Conservation (phyloP, 2,888 invertebrate genomes). For the Aporophyla lueneburgensis region DNA sequence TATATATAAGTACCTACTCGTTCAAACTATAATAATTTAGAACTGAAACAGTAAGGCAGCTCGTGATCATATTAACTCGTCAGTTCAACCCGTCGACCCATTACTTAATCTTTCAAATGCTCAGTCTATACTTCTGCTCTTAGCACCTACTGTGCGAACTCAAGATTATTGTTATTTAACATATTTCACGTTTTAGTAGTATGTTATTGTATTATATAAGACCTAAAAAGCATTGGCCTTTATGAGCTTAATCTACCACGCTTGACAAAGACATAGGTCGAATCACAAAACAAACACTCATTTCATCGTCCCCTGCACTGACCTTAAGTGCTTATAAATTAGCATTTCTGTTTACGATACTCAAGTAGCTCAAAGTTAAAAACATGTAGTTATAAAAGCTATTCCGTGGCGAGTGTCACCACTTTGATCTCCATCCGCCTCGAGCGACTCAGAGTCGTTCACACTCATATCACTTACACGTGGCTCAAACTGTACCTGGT, state of each 20-base stretch:
- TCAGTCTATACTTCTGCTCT: constrained; percentile 28
- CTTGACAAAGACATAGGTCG: no score
- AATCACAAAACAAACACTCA: not conserved
- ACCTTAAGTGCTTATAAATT: not conserved
- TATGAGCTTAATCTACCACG: no score
- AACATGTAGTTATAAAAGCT: constrained; percentile 39
- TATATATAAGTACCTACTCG: not conserved
- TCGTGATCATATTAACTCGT: constrained; percentile 10
- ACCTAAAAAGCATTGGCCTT: no score
- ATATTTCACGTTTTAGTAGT: constrained; percentile 4
- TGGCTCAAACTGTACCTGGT: not conserved
- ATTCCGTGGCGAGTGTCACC: constrained; percentile 37
- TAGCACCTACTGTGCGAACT: constrained; percentile 7
- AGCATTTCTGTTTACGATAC: not conserved
- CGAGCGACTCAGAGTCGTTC: constrained; percentile 29
- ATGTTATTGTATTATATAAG: constrained; percentile 8
- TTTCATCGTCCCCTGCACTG: not conserved
- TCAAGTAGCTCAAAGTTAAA: constrained; percentile 2
- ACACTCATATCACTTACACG: not conserved
- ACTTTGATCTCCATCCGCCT: constrained; percentile 58
- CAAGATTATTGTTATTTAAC: constrained; percentile 3
- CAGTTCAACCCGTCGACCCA: not conserved
- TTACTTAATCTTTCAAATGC: no score
- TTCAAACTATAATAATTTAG: no score
- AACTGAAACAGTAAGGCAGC: no score